phyloP scores from a whole-genome alignment of 2,797 vertebrate species.

The Malacoctenus gilli region DNA sequence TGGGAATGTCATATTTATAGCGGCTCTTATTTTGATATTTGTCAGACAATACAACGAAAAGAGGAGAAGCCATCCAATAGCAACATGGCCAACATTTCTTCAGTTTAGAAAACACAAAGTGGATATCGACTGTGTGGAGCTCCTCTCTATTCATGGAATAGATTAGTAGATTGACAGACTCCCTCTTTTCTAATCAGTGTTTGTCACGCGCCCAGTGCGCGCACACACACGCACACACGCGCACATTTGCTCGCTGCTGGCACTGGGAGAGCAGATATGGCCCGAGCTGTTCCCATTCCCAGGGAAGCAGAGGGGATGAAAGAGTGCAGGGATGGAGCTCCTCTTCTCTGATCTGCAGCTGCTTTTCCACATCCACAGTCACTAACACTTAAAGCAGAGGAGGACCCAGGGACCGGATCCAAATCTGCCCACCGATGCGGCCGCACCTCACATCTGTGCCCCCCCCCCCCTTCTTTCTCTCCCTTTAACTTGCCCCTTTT shows the following conservation, averaged over 20 bases:
- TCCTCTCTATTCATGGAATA: conserved; percentile 41
- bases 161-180: conserved; percentile 46
- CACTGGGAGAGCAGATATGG: conserved; percentile 52
- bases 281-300: conserved; percentile 51
- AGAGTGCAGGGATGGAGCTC: conserved; percentile 51
- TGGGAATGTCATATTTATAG: conserved; percentile 25
- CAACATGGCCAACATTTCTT: too few relatives aligned
- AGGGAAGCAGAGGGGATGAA: conserved; percentile 57
- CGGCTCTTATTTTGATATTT: conserved; percentile 5
- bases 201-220: too few relatives aligned
- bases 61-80: too few relatives aligned
- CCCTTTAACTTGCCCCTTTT: conserved; percentile 17
- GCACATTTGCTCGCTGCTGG: conserved; percentile 12
- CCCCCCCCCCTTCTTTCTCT: conserved; percentile 8
- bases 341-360: conserved; percentile 63
- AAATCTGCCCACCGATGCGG: conserved; percentile 28
- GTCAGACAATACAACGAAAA: too few relatives aligned
- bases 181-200: conserved; percentile 49
- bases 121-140: too few relatives aligned
- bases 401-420: conserved; percentile 22
- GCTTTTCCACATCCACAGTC: conserved; percentile 64
- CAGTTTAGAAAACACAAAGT: too few relatives aligned
- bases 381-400: conserved; percentile 49
- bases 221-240: conserved; percentile 9
- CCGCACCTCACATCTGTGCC: conserved; percentile 19